These are phyloP conservation scores for Tinea trinotella DNA, from an alignment of 2,888 invertebrate species.

Conservation along the genomic window DNA sequence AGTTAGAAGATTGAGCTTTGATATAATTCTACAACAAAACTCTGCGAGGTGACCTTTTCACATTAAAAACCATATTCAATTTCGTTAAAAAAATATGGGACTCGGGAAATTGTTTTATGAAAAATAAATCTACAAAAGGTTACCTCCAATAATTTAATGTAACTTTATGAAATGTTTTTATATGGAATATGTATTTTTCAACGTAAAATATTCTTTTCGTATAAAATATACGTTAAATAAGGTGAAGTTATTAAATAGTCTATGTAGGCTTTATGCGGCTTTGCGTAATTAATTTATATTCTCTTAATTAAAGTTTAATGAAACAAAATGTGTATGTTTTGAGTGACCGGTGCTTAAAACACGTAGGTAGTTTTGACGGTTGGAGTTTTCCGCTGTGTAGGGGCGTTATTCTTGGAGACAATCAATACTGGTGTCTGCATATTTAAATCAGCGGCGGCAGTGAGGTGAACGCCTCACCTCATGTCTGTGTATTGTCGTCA, in stretches of 20 bases:
- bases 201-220: background rate
- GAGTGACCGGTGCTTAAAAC: background rate
- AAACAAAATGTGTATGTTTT: background rate
- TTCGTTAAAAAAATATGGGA: background rate
- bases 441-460: constrained; percentile 52
- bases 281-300: background rate
- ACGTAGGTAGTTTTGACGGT: constrained; percentile 4
- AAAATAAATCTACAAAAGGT: constrained; percentile 6
- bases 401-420: constrained; percentile 64
- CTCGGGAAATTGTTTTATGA: constrained; percentile 1
- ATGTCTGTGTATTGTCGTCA: constrained; percentile 4
- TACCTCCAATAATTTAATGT: constrained; percentile 3
- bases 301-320: background rate
- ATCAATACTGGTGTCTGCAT: constrained; percentile 65
- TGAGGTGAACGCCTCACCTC: constrained; percentile 38
- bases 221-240: too few species aligned
- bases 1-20: background rate
- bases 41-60: constrained; percentile 3
- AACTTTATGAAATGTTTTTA: background rate
- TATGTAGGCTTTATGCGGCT: background rate
- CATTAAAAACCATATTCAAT: constrained; percentile 6
- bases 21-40: background rate
- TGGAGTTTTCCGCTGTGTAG: constrained; percentile 24
- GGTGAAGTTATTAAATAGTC: background rate
- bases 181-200: background rate